Percentiles rank a stretch among this genome's conserved stretches.
Evolutionary conservation across 1,140 invertebrate genomes (phyloP).

Genomic region (Mylabris phalerata): DNA sequence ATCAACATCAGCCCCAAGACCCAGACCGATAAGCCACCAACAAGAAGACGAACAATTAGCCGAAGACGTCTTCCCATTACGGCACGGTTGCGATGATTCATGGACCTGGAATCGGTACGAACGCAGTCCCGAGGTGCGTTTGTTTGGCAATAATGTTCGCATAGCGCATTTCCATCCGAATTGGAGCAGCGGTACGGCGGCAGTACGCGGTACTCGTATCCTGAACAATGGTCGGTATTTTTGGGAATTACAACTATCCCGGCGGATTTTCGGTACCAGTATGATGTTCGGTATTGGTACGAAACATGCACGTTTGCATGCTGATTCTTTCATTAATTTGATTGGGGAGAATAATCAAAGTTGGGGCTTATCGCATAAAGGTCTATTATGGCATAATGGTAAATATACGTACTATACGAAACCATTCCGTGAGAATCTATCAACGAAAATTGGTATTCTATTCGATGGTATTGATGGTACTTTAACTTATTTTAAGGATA

Average conservation of each 20-base stretch:
- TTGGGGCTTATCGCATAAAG: conserved; percentile 71
- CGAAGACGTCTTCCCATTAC: conserved; percentile 26
- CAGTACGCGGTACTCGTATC: conserved; percentile 54
- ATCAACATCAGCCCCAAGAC: too few species aligned
- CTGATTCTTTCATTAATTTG: conserved; percentile 61
- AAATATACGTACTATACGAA: conserved; percentile 55
- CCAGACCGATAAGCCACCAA: too few species aligned
- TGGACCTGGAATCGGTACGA: conserved; percentile 61
- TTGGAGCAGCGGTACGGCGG: conserved; percentile 70
- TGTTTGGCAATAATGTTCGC: conserved; percentile 47
- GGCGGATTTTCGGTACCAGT: conserved; percentile 65
- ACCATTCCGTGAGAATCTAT: conserved; percentile 62
- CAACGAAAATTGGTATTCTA: conserved; percentile 58
- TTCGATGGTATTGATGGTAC: conserved; percentile 64
- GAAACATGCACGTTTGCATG: conserved; percentile 53
- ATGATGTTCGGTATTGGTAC: conserved; percentile 75
- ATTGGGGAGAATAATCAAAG: conserved; percentile 63
- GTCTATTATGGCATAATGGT: conserved; percentile 62
- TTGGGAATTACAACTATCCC: conserved; percentile 62
- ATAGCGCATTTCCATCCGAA: conserved; percentile 64
- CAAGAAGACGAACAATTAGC: too few species aligned
- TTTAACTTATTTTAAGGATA: conserved; percentile 68
- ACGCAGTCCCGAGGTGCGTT: conserved; percentile 56
- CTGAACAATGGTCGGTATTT: conserved; percentile 61
- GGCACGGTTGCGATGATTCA: conserved; percentile 50